These are phyloP conservation scores for Polyodon spathula DNA, from an alignment of 2,113 vertebrate genomes.

Conservation along the genomic window DNA sequence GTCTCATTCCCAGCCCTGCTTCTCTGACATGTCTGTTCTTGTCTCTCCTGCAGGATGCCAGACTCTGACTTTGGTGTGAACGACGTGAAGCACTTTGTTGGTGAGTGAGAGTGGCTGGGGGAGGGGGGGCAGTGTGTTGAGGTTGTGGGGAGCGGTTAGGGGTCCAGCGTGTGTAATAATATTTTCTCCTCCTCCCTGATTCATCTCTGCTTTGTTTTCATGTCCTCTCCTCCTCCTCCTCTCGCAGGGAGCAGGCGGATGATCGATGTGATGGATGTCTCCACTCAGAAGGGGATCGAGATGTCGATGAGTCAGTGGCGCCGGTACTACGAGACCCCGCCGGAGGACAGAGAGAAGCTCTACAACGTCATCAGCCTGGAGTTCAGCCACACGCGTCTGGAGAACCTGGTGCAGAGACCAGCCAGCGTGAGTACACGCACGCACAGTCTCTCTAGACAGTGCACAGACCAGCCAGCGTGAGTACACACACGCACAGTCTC, in stretches of 20 bases:
- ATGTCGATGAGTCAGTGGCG: constrained; percentile 99
- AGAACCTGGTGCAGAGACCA: constrained; percentile 91
- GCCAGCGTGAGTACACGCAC: constrained; percentile 60
- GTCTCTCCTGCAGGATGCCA: constrained; percentile 74
- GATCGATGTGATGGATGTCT: constrained; percentile 97
- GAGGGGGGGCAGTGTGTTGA: too few species aligned
- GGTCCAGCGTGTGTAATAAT: too few species aligned
- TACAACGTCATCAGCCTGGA: constrained; percentile 98
- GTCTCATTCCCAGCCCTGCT: too few species aligned
- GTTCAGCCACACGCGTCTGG: constrained; percentile 93
- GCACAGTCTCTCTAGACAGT: neutral
- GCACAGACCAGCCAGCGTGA: too few species aligned
- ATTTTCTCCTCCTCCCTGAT: too few species aligned
- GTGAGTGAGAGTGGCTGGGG: constrained; percentile 73
- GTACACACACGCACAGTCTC: too few species aligned
- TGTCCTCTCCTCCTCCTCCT: too few species aligned
- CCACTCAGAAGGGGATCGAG: constrained; percentile 93
- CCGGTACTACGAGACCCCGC: constrained; percentile 88
- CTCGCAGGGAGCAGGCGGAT: constrained; percentile 88
- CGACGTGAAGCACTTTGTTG: constrained; percentile 92
- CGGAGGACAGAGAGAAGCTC: constrained; percentile 85
- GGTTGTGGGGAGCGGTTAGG: too few species aligned
- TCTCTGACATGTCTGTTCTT: neutral
- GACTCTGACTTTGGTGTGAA: constrained; percentile 91
- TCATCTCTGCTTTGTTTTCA: too few species aligned